These are phyloP conservation scores for Alcedo atthis DNA, from an alignment of 2,797 vertebrate species.

Conservation along the genomic window DNA sequence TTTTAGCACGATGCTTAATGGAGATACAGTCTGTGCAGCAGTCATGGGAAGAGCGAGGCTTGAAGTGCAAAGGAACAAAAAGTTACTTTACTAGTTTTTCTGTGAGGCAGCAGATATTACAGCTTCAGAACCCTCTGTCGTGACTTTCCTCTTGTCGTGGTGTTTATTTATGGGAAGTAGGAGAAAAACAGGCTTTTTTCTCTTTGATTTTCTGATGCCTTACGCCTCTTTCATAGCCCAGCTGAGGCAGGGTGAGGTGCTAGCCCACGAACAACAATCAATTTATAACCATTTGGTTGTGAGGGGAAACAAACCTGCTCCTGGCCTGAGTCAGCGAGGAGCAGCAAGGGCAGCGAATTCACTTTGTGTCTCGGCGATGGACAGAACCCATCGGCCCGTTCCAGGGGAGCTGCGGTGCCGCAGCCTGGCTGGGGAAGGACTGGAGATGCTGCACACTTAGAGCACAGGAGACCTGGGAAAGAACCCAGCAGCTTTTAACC, in stretches of 20 bases:
- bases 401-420: background rate
- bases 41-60: background rate
- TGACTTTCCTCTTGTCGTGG: background rate
- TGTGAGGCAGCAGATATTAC: background rate
- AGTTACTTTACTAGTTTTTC: background rate
- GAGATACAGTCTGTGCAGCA: background rate
- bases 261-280: background rate
- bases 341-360: conserved; percentile 45
- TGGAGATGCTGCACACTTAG: background rate
- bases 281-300: conserved; percentile 27
- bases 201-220: background rate
- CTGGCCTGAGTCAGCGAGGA: background rate
- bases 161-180: background rate
- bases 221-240: background rate
- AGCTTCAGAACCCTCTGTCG: background rate
- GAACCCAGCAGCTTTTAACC: background rate
- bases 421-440: background rate
- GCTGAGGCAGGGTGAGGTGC: background rate
- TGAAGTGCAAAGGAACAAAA: background rate
- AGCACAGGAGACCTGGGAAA: background rate
- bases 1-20: background rate
- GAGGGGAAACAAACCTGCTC: conserved; percentile 21
- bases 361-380: background rate
- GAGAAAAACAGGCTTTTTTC: background rate
- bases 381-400: conserved; percentile 1